These are phyloP conservation scores for Callosobruchus maculatus DNA, from an alignment of 2,888 invertebrate species.

Conservation along the genomic window DNA sequence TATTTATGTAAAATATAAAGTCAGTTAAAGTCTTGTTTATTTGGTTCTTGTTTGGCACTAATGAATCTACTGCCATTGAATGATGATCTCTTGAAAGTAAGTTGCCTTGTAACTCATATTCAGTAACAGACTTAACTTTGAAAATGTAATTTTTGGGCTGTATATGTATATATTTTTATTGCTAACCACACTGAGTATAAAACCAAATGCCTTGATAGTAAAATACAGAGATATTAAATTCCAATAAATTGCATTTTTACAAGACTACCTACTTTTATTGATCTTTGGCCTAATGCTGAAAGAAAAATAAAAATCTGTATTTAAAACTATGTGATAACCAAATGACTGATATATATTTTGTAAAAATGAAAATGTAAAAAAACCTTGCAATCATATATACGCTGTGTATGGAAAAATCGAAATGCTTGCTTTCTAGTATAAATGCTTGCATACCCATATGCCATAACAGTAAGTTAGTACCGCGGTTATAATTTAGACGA, in stretches of 20 bases:
- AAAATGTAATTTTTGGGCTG: background rate
- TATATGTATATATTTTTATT: background rate
- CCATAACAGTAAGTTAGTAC: background rate
- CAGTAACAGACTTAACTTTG: background rate
- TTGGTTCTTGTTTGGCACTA: background rate
- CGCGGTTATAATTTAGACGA: background rate
- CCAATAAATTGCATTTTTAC: background rate
- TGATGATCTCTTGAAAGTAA: background rate
- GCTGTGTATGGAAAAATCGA: background rate
- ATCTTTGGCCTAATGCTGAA: background rate
- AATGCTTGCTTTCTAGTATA: background rate
- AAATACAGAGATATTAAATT: background rate
- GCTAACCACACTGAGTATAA: background rate
- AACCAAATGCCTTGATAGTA: background rate
- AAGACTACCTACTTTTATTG: background rate
- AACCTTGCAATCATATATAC: background rate
- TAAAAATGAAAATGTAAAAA: background rate
- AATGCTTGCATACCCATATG: background rate
- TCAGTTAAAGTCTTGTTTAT: background rate
- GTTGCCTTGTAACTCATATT: background rate
- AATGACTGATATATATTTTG: background rate
- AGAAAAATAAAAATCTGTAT: background rate
- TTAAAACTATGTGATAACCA: background rate
- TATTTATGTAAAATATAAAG: background rate
- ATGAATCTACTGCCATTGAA: background rate